Evolutionary conservation across 64 coral and sea anemone species (phyloP), one percentile per base, ranked within the genome.

Genomic region (Montipora cactus): DNA sequence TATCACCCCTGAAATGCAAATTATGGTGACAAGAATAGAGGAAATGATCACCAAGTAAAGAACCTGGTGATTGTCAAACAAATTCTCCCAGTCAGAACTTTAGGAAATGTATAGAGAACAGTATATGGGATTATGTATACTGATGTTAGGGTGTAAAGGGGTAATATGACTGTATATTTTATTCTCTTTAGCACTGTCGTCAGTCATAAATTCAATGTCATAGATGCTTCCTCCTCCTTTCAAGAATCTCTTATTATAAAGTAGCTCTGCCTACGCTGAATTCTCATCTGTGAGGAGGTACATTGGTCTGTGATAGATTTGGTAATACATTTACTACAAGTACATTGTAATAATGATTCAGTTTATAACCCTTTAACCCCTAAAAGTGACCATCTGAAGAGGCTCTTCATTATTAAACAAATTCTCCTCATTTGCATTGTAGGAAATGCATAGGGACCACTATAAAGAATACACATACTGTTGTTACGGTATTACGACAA

Each of bases 181-280:
- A 57, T 57, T 57, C 53, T 57, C 53, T 49, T 64, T 81, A 97
- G 92, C 95, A 87, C 59, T 69, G 37, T 97, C 93, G 91, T 97
- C 84, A 78, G 44, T 59, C 93, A 97, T 94, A 52, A 89, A 97
- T 71, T 97, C 95, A 37, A 95, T 91, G 49, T 94, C 93, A 21
- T 92, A 79, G 20, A 97, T 81, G 76, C 87, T 82, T 89, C 89
- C 95, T 83, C 77, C 74, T 49, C 95, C 95, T 87, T 83, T 67
- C 7, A 78, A 78, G 95, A 97, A 97, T 51, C 95, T 94, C 12
- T 57, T 0, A 37, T 37, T 37, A 37, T 91, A 68, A 50, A 97
- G 49, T 12, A 97, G 81, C 49, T 97, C 89, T 47, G 75, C 79
- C 78, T 85, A 87, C 0, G 92, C 95, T 81, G 84, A 57, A 57